These are phyloP conservation scores for Boulengeromyrus knoepffleri DNA, from an alignment of 2,113 vertebrate species.

Conservation along the genomic window DNA sequence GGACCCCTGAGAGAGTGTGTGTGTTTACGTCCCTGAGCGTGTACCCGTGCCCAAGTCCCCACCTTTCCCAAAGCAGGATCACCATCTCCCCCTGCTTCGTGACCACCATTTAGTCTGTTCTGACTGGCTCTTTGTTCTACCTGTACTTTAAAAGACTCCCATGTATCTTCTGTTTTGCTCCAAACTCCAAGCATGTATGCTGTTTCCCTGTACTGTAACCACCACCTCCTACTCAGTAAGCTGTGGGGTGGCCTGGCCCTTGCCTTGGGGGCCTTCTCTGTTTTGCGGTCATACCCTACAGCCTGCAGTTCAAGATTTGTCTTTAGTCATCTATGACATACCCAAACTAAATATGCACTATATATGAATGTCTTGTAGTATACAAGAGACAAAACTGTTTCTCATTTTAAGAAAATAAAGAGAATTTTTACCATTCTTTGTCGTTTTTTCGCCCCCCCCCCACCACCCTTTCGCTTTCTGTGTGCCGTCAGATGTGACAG, in stretches of 20 bases:
- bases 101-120: background rate
- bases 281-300: background rate
- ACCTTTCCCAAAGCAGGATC: background rate
- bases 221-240: background rate
- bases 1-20: background rate
- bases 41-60: background rate
- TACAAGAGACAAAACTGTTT: conserved; percentile 29
- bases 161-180: background rate
- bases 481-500: background rate
- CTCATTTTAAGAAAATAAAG: conserved; percentile 40
- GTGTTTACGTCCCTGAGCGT: background rate
- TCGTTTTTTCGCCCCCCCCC: conserved; percentile 27
- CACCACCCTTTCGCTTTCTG: background rate
- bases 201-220: background rate
- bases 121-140: background rate
- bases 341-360: conserved; percentile 5
- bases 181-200: background rate
- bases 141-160: background rate
- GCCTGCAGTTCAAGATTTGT: background rate
- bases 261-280: background rate
- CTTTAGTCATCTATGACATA: conserved; percentile 4
- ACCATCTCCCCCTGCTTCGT: background rate
- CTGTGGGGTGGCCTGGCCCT: background rate
- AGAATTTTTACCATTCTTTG: conserved; percentile 32
- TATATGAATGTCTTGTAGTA: conserved; percentile 13